Evolutionary conservation across 2,113 vertebrate genomes (phyloP).

Genomic region (Ariopsis seemanni): DNA sequence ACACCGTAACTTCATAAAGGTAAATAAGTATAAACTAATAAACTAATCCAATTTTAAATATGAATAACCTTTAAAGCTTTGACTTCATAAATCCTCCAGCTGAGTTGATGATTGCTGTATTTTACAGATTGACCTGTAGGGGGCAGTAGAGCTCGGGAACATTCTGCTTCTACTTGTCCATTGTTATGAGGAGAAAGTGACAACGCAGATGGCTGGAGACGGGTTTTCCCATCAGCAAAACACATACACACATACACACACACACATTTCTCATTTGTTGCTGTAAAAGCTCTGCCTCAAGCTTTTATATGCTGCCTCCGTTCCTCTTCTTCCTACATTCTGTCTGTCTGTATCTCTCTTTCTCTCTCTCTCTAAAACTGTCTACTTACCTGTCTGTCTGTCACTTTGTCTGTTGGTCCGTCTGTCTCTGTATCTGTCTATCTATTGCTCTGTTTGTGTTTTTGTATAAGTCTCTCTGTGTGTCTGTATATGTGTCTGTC

Average conservation of each 20-base stretch:
- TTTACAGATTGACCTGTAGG: neutral
- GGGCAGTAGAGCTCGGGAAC: neutral
- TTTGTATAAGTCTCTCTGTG: too few relatives aligned
- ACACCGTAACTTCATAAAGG: neutral
- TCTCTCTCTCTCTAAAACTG: neutral
- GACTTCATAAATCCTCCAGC: neutral
- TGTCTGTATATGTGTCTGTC: too few relatives aligned
- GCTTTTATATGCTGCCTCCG: neutral
- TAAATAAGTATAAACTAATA: neutral
- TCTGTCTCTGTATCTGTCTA: too few relatives aligned
- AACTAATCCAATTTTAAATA: neutral
- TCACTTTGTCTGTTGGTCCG: neutral
- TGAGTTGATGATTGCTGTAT: neutral
- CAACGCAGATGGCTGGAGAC: slow-evolving; percentile 3
- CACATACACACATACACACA: neutral
- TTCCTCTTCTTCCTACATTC: neutral
- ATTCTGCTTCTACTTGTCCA: neutral
- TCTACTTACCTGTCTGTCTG: neutral
- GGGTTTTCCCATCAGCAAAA: neutral
- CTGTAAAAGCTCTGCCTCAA: too few relatives aligned
- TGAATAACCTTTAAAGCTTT: neutral
- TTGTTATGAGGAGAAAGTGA: neutral
- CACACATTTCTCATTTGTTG: neutral
- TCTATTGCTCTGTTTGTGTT: too few relatives aligned
- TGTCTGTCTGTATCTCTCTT: neutral